Conservation (phyloP, 53 echinoderm and acorn worm genomes). For the Antedon mediterranea region DNA sequence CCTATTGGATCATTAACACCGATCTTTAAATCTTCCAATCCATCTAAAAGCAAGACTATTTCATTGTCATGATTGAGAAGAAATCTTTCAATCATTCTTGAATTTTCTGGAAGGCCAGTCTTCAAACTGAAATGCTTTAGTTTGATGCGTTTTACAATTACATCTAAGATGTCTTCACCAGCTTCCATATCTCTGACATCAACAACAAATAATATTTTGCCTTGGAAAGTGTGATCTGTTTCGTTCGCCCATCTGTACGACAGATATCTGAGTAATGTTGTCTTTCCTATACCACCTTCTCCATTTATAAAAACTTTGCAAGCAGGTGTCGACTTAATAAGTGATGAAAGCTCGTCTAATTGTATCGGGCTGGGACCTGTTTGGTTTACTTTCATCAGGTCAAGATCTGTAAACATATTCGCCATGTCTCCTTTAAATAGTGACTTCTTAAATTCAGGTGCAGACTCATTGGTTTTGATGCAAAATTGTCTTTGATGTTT, state of each 20-base stretch:
- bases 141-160: not conserved
- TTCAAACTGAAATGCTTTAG: not conserved
- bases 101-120: not conserved
- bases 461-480: too few relatives aligned
- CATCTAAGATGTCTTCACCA: not conserved
- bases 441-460: too few relatives aligned
- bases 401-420: not conserved
- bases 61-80: not conserved
- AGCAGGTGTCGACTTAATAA: not conserved
- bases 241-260: not conserved
- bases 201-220: not conserved
- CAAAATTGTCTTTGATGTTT: too few relatives aligned
- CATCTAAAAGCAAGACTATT: not conserved
- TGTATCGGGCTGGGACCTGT: not conserved
- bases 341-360: not conserved
- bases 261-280: not conserved
- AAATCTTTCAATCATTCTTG: not conserved
- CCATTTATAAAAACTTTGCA: not conserved
- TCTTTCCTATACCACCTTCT: not conserved
- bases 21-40: not conserved
- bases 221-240: not conserved
- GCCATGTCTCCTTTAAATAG: not conserved
- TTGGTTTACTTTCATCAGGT: not conserved
- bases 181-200: not conserved
- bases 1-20: not conserved